phyloP scores from a whole-genome alignment of 1,140 invertebrate genomes.

The Calycopis cecrops region DNA sequence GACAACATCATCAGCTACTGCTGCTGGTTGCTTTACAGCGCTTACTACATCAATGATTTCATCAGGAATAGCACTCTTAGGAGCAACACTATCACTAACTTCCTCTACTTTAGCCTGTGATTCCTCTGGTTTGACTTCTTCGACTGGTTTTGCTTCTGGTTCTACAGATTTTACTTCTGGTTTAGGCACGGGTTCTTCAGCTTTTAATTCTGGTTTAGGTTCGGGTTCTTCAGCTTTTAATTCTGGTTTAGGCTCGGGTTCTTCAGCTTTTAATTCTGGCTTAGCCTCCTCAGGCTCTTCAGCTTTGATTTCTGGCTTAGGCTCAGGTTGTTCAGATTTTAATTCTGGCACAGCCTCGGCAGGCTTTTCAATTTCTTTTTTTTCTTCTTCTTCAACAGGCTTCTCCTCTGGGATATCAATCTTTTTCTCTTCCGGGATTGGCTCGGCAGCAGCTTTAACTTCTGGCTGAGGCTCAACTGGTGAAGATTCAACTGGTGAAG shows the following conservation, averaged over 20 bases:
- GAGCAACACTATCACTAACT: constrained; percentile 37
- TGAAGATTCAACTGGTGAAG: background rate
- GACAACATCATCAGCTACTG: constrained; percentile 50
- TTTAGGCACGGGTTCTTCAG: constrained; percentile 30
- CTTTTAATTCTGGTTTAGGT: constrained; percentile 27
- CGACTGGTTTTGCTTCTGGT: constrained; percentile 32
- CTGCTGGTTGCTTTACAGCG: constrained; percentile 42
- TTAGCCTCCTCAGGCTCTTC: constrained; percentile 31
- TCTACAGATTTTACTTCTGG: constrained; percentile 34
- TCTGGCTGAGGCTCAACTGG: constrained; percentile 21
- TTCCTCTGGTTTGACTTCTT: constrained; percentile 40
- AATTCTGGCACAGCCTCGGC: constrained; percentile 19
- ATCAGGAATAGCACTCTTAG: constrained; percentile 41
- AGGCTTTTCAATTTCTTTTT: background rate
- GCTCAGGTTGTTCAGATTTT: constrained; percentile 25
- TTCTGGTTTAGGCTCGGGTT: constrained; percentile 18
- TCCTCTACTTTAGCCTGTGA: constrained; percentile 50
- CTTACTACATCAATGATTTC: constrained; percentile 51
- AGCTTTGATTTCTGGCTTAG: constrained; percentile 18
- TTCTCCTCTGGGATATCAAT: constrained; percentile 27
- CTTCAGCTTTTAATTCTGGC: constrained; percentile 25
- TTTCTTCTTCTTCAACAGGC: constrained; percentile 20
- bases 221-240: constrained; percentile 22
- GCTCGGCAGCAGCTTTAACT: constrained; percentile 29
- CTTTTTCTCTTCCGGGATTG: constrained; percentile 25